Conservation (phyloP, 1,140 invertebrate genomes). For the Aphelenchoides besseyi region DNA sequence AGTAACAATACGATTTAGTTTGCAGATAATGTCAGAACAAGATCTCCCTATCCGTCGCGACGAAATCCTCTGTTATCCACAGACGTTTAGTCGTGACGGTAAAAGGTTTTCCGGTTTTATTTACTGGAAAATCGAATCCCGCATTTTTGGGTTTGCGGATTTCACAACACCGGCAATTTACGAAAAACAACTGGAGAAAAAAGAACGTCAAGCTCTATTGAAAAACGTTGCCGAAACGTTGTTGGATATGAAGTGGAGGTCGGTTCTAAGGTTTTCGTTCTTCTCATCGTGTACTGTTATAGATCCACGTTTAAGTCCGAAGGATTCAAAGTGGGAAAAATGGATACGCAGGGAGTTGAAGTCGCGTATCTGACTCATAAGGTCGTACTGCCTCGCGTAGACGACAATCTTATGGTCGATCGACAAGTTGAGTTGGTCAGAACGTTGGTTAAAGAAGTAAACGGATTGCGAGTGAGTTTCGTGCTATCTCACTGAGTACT, state of each 20-base stretch:
- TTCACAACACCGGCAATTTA: neutral
- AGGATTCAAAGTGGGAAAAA: neutral
- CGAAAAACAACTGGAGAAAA: neutral
- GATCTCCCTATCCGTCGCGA: no score
- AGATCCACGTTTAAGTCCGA: neutral
- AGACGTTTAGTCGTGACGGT: neutral
- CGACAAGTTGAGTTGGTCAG: neutral
- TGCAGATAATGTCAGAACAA: no score
- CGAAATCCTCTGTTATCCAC: neutral
- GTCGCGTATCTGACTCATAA: neutral
- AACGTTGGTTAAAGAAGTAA: neutral
- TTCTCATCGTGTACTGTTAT: neutral
- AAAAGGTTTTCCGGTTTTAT: neutral
- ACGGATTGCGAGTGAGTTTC: neutral
- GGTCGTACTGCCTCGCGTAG: neutral
- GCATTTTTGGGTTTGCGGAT: neutral
- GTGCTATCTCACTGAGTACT: neutral
- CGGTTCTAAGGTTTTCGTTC: neutral
- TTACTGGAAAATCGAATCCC: neutral
- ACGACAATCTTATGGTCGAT: neutral
- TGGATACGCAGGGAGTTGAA: neutral
- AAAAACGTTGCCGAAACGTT: neutral
- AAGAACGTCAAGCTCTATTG: neutral
- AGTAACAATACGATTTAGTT: no score
- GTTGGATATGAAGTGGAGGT: constrained; percentile 3